Conservation (phyloP, 2,113 vertebrate species). For the Hippocampus mohnikei region DNA sequence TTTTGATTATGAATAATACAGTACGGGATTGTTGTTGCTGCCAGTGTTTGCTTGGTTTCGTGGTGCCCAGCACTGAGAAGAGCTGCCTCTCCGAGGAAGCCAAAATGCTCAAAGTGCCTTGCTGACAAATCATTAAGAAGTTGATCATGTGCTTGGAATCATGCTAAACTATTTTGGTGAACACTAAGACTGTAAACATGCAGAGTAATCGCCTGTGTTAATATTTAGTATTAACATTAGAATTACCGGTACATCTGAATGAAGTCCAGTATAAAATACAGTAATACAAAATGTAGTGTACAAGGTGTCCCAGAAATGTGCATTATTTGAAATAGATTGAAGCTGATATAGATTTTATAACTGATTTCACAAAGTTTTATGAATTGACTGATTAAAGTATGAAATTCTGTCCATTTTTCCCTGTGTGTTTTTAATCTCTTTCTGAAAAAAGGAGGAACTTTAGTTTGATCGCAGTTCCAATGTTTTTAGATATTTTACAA, state of each 20-base stretch:
- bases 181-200: neutral
- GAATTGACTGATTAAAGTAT: neutral
- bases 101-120: slow-evolving; percentile 19
- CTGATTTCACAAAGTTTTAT: neutral
- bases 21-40: slow-evolving; percentile 9
- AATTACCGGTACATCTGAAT: neutral
- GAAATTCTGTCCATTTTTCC: neutral
- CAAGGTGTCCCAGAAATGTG: neutral
- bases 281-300: neutral
- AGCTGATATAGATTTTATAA: neutral
- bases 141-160: slow-evolving; percentile 9
- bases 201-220: neutral
- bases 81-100: slow-evolving; percentile 28
- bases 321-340: neutral
- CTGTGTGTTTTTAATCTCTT: slow-evolving; percentile 6
- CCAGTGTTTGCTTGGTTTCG: slow-evolving; percentile 32
- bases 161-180: slow-evolving; percentile 6
- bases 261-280: neutral
- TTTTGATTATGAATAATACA: slow-evolving; percentile 30
- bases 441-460: neutral
- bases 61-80: slow-evolving; percentile 23
- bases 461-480: neutral
- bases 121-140: slow-evolving; percentile 27
- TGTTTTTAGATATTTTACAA: slow-evolving; percentile 1
- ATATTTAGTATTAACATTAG: neutral